Conservation (phyloP, 2,888 invertebrate genomes). For the Iphiclides podalirius region DNA sequence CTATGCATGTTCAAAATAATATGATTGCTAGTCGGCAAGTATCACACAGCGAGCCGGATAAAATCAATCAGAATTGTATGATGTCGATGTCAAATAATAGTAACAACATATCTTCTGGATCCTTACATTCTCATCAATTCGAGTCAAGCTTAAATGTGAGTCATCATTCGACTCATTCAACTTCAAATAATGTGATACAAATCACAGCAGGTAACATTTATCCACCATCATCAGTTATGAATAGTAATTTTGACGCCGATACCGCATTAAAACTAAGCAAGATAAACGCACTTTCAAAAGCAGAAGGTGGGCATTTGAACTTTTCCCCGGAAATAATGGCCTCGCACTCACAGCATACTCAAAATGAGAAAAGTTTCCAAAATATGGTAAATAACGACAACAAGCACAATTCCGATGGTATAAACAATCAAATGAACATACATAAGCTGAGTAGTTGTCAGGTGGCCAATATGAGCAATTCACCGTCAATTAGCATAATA, state of each 20-base stretch:
- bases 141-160: conserved; percentile 60
- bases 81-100: conserved; percentile 53
- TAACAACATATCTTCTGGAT: conserved; percentile 49
- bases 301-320: conserved; percentile 71
- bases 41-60: conserved; percentile 57
- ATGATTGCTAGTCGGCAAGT: conserved; percentile 47
- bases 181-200: conserved; percentile 70
- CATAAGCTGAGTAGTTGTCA: conserved; percentile 70
- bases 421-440: conserved; percentile 59
- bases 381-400: conserved; percentile 64
- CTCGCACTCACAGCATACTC: conserved; percentile 66
- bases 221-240: conserved; percentile 61
- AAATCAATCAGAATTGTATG: conserved; percentile 61
- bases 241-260: conserved; percentile 67
- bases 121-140: conserved; percentile 65
- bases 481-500: conserved; percentile 67
- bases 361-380: conserved; percentile 69
- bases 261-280: conserved; percentile 72
- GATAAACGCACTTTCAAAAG: conserved; percentile 69
- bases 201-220: conserved; percentile 73
- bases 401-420: conserved; percentile 54
- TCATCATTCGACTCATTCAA: conserved; percentile 63
- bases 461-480: conserved; percentile 56
- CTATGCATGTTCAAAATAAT: conserved; percentile 55
- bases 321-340: conserved; percentile 74